Evolutionary conservation across 2,113 vertebrate species (phyloP), one percentile per base, ranked within the genome.

Genomic region (Elephas maximus): DNA sequence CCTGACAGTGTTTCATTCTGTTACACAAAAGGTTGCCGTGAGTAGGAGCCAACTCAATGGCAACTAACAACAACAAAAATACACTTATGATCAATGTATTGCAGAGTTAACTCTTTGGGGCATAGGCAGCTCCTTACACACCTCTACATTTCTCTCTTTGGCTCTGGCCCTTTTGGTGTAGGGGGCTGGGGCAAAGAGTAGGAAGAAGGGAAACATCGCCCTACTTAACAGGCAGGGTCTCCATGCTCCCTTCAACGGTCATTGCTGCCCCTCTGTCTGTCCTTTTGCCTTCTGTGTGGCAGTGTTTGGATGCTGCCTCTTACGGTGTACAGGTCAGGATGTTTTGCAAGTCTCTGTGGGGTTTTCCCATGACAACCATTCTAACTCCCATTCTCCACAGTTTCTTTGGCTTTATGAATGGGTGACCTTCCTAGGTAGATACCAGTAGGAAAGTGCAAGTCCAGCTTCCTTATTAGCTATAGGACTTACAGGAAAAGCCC

Each of bases 41-140:
- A 53, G 51, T 53, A 53, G 51, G 51, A 53, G 12, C 51, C 51
- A 12, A 53, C 51, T 53, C 51, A 53, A 12, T 53, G 51, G 12
- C 51, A 53, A 53, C 51, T 37, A 37, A 37, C 51, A 53, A 53
- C 51, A 5, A 12, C 51, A 8, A 12, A 53, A 8, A 12, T 30
- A 67, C 24, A 30, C 26, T 67, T 67, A 67, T 28, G 26, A 28
- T 28, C 26, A 67, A 0, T 41, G 12, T 53, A 28, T 30, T 2
- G 41, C 11, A 7, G 28, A 53, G 24, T 33, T 8, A 9, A 6
- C 67, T 51, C 65, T 57, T 65, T 2, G 41, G 44, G 44, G 15
- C 0, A 1, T 0, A 2, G 7, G 11, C 0, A 1, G 18, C 33
- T 7, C 51, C 33, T 65, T 23, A 2, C 21, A n/a, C 21, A 1